Percentiles rank a stretch among this genome's conserved stretches.
These are phyloP conservation scores for Ginglymostoma cirratum DNA, from an alignment of 2,113 vertebrate genomes.

Conservation along the genomic window DNA sequence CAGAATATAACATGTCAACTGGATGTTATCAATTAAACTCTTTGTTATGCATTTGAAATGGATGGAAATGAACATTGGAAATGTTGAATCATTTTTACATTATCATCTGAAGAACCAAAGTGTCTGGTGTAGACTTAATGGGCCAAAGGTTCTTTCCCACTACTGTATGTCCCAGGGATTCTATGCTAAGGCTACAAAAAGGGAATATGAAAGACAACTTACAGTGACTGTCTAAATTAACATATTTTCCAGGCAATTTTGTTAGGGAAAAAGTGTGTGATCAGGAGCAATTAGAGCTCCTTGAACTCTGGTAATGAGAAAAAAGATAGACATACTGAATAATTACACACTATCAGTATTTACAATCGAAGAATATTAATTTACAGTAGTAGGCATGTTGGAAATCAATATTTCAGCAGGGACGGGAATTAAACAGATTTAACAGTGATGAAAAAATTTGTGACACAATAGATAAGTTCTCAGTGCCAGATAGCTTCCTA, in stretches of 20 bases:
- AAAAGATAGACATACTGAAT: background rate
- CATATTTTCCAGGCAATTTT: background rate
- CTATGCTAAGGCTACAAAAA: no score
- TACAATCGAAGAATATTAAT: background rate
- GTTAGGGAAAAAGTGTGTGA: background rate
- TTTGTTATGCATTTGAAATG: no score
- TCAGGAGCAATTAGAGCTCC: background rate
- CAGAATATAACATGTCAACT: no score
- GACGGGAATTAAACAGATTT: no score
- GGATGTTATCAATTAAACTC: no score
- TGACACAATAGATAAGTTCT: background rate
- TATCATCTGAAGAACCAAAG: no score
- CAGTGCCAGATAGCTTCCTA: background rate
- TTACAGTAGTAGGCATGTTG: background rate
- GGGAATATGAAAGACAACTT: no score
- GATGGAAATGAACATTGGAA: no score
- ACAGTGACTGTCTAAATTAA: background rate
- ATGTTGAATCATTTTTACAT: no score
- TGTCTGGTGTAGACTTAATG: no score
- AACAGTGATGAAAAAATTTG: background rate
- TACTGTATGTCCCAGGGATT: no score
- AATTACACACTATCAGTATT: background rate
- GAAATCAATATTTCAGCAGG: background rate
- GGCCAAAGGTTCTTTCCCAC: no score
- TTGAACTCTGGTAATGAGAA: background rate